These are phyloP conservation scores for Balaeniceps rex DNA, from an alignment of 2,113 vertebrate species.

Conservation along the genomic window DNA sequence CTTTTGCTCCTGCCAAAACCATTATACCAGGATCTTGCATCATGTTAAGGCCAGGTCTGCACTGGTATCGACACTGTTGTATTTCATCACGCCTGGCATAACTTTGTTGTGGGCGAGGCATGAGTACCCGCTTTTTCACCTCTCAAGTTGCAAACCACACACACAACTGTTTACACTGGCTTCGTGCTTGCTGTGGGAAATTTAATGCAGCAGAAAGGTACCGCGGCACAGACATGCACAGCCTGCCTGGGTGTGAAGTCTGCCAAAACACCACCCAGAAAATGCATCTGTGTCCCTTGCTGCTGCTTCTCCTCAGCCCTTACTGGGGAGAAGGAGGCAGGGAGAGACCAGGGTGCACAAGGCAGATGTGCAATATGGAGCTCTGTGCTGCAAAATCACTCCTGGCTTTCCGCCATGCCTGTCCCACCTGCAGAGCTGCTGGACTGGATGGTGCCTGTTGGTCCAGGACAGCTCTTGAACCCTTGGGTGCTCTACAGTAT, in stretches of 20 bases:
- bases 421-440: neutral
- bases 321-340: neutral
- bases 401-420: neutral
- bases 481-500: no score
- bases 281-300: neutral
- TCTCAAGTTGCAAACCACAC: neutral
- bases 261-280: neutral
- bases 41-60: neutral
- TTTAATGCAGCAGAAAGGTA: neutral
- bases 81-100: neutral
- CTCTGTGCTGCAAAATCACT: neutral
- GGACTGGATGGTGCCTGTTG: neutral
- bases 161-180: neutral
- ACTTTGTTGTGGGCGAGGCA: no score
- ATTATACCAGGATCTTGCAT: neutral
- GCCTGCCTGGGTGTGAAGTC: neutral
- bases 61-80: neutral
- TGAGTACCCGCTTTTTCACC: neutral
- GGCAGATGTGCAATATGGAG: neutral
- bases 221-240: accelerated
- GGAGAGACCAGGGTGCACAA: neutral
- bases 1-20: neutral
- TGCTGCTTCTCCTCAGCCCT: neutral
- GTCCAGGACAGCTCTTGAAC: neutral
- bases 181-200: neutral